A percentile compares a stretch with the other conserved stretches of the same genome.
Conservation (phyloP, 2,113 vertebrate species). For the Cricetomys ansorgei region DNA sequence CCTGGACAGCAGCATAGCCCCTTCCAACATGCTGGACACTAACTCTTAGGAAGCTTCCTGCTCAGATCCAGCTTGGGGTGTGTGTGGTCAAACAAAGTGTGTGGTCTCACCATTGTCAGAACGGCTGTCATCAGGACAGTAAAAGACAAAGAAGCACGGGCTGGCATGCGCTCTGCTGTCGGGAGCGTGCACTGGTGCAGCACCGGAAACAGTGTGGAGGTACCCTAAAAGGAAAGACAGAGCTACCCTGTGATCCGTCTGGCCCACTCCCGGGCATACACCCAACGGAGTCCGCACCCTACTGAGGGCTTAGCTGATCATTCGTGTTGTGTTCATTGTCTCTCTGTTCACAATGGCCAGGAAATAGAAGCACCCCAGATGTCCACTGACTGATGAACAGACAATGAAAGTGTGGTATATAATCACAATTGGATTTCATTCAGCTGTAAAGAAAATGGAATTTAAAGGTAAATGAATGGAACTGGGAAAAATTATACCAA, state of each 20-base stretch:
- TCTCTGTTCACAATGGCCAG: neutral
- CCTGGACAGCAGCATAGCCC: neutral
- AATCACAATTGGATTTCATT: neutral
- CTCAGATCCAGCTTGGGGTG: neutral
- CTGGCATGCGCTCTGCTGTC: neutral
- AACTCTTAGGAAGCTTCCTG: neutral
- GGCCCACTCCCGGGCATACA: neutral
- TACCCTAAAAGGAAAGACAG: neutral
- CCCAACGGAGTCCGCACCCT: neutral
- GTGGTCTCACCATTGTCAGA: neutral
- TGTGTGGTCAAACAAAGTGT: neutral
- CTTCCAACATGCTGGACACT: neutral
- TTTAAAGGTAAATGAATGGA: neutral
- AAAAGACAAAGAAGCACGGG: neutral
- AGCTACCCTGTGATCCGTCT: neutral
- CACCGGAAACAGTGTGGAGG: neutral
- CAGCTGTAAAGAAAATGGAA: neutral
- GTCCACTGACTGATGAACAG: neutral
- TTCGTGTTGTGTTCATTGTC: neutral
- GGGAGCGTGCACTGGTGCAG: neutral
- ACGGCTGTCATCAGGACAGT: neutral
- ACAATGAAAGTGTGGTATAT: neutral
- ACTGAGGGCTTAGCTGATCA: no score
- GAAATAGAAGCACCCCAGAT: neutral
- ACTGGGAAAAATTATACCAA: neutral